These are phyloP conservation scores for Drosophila quadrilineata DNA, from an alignment of 1,140 invertebrate genomes.

Conservation along the genomic window DNA sequence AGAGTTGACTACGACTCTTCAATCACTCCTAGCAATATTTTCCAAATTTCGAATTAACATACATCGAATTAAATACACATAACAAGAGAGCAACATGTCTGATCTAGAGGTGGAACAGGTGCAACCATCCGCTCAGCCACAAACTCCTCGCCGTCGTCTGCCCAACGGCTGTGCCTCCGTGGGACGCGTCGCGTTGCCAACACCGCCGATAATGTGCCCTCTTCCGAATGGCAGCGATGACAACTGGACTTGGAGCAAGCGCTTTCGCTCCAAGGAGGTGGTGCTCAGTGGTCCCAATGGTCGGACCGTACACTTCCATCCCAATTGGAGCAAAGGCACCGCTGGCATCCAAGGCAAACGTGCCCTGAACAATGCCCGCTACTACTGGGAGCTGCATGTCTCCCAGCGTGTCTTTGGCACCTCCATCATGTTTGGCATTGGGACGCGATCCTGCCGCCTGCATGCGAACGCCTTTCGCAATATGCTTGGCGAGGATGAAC, in stretches of 20 bases:
- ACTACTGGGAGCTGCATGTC: constrained; percentile 88
- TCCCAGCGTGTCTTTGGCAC: constrained; percentile 88
- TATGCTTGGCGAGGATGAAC: constrained; percentile 86
- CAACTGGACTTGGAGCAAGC: constrained; percentile 86
- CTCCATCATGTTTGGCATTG: constrained; percentile 90
- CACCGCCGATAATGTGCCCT: constrained; percentile 25
- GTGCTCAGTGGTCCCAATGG: constrained; percentile 83
- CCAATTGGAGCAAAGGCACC: constrained; percentile 89
- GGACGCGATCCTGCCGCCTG: constrained; percentile 84
- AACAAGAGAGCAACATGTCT: constrained; percentile 52
- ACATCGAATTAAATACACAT: no score
- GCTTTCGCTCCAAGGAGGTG: constrained; percentile 86
- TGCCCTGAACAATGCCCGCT: constrained; percentile 85
- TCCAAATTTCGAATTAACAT: no score
- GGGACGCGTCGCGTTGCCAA: not conserved
- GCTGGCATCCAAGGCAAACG: constrained; percentile 86
- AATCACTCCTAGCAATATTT: no score
- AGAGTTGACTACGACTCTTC: no score
- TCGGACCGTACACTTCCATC: constrained; percentile 86
- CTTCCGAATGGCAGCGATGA: constrained; percentile 82
- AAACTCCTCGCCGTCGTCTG: constrained; percentile 12
- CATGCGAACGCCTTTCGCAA: constrained; percentile 87
- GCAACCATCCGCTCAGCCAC: constrained; percentile 12
- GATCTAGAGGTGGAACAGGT: constrained; percentile 48
- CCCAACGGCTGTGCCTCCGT: no score